phyloP scores from a whole-genome alignment of 2,113 vertebrate genomes.

The Elachura formosa region DNA sequence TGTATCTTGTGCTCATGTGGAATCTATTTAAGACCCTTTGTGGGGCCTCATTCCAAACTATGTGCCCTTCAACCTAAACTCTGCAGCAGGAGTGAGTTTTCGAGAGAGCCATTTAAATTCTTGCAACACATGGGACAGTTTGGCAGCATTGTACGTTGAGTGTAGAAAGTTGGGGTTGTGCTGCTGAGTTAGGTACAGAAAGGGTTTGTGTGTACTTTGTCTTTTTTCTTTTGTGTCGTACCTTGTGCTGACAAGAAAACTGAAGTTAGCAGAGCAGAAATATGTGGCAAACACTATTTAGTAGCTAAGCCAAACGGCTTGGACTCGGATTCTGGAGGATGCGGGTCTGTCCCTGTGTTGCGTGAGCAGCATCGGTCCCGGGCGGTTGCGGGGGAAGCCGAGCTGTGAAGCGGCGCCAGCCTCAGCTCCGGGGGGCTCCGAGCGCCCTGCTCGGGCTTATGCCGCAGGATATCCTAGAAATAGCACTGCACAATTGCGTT shows the following conservation, averaged over 20 bases:
- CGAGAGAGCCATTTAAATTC: neutral
- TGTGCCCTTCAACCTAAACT: slow-evolving; percentile 51
- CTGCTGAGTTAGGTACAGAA: neutral
- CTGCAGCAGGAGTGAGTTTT: neutral
- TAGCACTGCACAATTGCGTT: neutral
- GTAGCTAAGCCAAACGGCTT: neutral
- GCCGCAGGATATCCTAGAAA: fast-evolving
- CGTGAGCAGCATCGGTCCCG: fast-evolving
- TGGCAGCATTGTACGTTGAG: neutral
- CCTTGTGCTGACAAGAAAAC: neutral
- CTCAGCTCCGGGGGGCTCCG: too few relatives aligned
- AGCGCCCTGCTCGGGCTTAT: fast-evolving
- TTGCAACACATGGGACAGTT: neutral
- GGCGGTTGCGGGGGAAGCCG: fast-evolving
- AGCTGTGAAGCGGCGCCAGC: neutral
- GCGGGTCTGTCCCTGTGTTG: too few relatives aligned
- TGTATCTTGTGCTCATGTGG: neutral
- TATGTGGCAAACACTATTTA: fast-evolving
- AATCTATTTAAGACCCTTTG: slow-evolving; percentile 50
- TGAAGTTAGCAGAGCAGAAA: neutral
- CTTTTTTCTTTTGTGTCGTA: neutral
- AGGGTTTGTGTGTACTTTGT: neutral
- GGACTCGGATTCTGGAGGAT: neutral
- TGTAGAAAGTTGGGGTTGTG: neutral
- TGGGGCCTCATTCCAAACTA: slow-evolving; percentile 54